phyloP scores from a whole-genome alignment of 2,888 invertebrate genomes.

The Pseudanteris insignis region DNA sequence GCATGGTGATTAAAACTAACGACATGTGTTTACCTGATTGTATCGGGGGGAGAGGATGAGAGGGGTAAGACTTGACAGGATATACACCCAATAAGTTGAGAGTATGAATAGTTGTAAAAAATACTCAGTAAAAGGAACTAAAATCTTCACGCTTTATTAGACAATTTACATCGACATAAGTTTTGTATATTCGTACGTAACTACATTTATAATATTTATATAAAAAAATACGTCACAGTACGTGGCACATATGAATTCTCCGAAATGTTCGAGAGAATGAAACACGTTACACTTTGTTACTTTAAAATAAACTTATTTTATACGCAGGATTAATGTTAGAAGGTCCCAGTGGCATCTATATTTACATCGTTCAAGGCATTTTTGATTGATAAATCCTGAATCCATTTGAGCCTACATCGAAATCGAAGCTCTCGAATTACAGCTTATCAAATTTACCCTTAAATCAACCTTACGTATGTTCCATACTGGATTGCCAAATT shows the following conservation, averaged over 20 bases:
- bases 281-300: conserved; percentile 7
- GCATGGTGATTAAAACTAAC: too few species aligned
- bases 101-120: too few species aligned
- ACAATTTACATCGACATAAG: conserved; percentile 32
- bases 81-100: too few species aligned
- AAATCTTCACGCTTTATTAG: conserved; percentile 37
- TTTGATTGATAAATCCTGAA: background rate
- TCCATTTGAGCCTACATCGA: background rate
- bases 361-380: conserved; percentile 57
- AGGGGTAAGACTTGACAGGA: too few species aligned
- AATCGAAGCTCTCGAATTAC: conserved; percentile 2
- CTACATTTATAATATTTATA: too few species aligned
- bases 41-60: too few species aligned
- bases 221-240: conserved; percentile 15
- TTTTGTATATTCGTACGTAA: too few species aligned
- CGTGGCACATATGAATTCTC: conserved; percentile 36
- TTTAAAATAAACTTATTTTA: conserved; percentile 41
- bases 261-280: conserved; percentile 9
- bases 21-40: too few species aligned
- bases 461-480: too few species aligned
- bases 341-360: conserved; percentile 51
- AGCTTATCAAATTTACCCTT: too few species aligned
- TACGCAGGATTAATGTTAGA: conserved; percentile 47
- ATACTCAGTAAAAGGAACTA: conserved; percentile 17
- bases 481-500: too few species aligned